Base-by-base conservation (phyloP, 1,140 invertebrate genomes). In the Heliconius hewitsoni region DNA sequence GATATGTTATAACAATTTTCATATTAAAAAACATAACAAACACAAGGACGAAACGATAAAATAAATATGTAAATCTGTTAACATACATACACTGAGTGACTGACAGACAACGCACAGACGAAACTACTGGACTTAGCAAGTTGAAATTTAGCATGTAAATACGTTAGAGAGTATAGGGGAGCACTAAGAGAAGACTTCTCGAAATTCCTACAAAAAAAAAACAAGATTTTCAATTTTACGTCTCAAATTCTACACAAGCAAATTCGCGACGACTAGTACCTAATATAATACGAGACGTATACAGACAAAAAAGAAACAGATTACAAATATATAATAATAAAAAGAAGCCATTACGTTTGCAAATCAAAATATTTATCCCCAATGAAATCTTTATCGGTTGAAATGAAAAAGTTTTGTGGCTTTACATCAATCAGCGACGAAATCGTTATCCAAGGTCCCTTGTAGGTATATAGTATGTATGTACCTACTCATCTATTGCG, bases 331-430 rank as follows among this genome's bases (percentile, higher is more conserved):
- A 66, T 27, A 30, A 30, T n/a, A 30, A 60, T 60, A 60, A 23
- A 66, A 66, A 66, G 60, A 66, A 66, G 13, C 13, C 60, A 66
- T 66, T 66, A 27, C 60, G 23, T 66, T 30, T 23, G 55, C 13
- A 66, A 66, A 66, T 66, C 60, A 66, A 66, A 66, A 66, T 66
- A 66, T 66, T 66, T 66, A 16, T 30, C 27, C 9, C 23, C 8
- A 27, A 30, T 66, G 27, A 66, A 66, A 66, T 66, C 27, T 66
- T 66, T 66, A 66, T 27, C 60, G 23, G 23, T 30, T 30, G 27
- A 46, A 66, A 66, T 66, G 11, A 66, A 66, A 66, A 66, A n/a
- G 60, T 11, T 66, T 66, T 66, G 60, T 66, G 13, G 60, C 60
- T 66, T 66, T 66, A 13, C 60, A 66, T 66, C 60, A 30, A 30